Percentiles rank a stretch among this genome's conserved stretches.
Conservation (phyloP, 2,888 invertebrate genomes). For the Galeopsomyia nigrocyanea region DNA sequence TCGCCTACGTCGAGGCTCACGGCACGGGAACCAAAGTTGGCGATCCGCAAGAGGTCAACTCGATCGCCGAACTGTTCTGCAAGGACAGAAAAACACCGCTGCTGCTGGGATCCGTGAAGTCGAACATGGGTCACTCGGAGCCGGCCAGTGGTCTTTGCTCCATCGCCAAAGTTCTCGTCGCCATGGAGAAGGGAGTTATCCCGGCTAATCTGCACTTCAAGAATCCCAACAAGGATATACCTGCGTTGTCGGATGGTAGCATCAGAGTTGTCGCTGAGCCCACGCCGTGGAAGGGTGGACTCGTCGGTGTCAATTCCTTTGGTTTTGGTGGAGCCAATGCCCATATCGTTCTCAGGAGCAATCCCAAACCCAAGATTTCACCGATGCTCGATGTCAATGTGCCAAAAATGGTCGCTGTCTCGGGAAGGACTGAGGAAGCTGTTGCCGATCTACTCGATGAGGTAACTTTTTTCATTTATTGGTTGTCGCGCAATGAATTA, state of each 20-base stretch:
- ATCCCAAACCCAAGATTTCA: constrained; percentile 77
- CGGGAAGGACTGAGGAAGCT: constrained; percentile 88
- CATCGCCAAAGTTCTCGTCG: constrained; percentile 90
- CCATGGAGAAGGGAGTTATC: constrained; percentile 91
- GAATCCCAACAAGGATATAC: constrained; percentile 89
- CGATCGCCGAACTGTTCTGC: constrained; percentile 93
- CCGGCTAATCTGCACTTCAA: constrained; percentile 93
- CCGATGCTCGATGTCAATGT: constrained; percentile 71
- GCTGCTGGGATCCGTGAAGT: constrained; percentile 95
- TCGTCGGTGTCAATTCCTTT: constrained; percentile 95
- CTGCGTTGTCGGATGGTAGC: constrained; percentile 89
- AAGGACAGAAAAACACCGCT: constrained; percentile 84
- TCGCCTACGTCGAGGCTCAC: constrained; percentile 96
- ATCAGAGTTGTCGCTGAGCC: constrained; percentile 86
- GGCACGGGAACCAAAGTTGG: constrained; percentile 98
- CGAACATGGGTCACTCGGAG: constrained; percentile 99
- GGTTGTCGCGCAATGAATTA: too few relatives aligned
- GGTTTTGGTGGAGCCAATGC: constrained; percentile 98
- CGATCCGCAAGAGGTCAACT: constrained; percentile 98
- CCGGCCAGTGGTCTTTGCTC: constrained; percentile 93
- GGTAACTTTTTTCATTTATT: constrained; percentile 59
- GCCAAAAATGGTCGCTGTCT: constrained; percentile 81
- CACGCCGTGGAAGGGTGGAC: constrained; percentile 90
- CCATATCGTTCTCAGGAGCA: constrained; percentile 88
- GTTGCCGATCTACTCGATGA: constrained; percentile 77